phyloP scores from a whole-genome alignment of 2,113 vertebrate species.

The Oreocharis arfaki region DNA sequence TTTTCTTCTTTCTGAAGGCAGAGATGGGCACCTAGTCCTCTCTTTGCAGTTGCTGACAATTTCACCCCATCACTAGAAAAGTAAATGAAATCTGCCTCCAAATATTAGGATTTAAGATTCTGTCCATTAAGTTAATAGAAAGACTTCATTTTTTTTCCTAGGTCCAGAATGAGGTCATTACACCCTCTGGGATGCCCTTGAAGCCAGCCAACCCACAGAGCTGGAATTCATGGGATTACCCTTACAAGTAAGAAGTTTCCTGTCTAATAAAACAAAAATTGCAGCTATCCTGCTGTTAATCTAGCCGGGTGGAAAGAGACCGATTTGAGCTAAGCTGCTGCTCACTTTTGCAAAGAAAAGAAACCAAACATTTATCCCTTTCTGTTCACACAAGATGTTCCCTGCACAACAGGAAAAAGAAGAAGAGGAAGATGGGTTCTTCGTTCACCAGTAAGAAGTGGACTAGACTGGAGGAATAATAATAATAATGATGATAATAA shows the following conservation, averaged over 20 bases:
- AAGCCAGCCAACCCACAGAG: background rate
- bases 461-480: background rate
- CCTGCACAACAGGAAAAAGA: background rate
- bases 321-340: background rate
- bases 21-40: background rate
- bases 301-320: background rate
- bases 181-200: background rate
- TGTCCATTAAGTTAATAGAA: background rate
- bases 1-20: background rate
- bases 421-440: background rate
- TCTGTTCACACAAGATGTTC: background rate
- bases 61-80: background rate
- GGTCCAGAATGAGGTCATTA: background rate
- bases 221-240: background rate
- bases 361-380: background rate
- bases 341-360: background rate
- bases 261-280: constrained; percentile 28
- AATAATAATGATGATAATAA: too few species aligned
- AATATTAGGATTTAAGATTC: background rate
- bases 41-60: background rate
- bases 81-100: background rate
- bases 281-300: constrained; percentile 9
- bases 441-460: background rate
- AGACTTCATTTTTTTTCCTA: background rate
- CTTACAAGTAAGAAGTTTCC: background rate